Evolutionary conservation across 2,113 vertebrate species (phyloP), one percentile per base, ranked within the genome.

Genomic region (Trematomus loennbergii): DNA sequence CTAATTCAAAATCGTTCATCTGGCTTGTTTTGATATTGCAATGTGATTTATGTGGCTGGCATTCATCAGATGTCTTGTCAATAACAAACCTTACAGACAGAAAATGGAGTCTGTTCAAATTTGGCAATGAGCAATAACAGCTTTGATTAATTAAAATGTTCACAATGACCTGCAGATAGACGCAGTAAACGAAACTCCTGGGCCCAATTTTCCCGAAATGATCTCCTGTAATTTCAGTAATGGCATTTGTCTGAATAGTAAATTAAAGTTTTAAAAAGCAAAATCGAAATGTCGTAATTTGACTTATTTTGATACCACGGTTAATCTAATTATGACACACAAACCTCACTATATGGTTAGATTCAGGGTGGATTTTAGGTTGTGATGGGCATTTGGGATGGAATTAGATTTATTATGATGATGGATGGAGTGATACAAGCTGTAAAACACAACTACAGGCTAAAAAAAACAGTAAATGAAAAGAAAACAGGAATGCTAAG

Each of bases 1-100:
- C 12, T 49, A 18, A 9, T n/a, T 75, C 9, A 22, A 48, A 66
- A 82, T 45, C 1, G 0, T 0, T 65, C 17, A 45, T 75, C 58
- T 74, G 72, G n/a, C 15, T 79, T 64, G 52, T 69, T 64, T 45
- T 74, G 58, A 77, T 67, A 9, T 18, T 45, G 29, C 43, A 17
- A 70, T 67, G 55, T 12, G 54, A 12, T 73, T 52, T 66, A 45
- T 72, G 20, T 53, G 22, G 0, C 48, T 25, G 48, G 12, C 8
- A 62, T 46, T 61, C 17, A 5, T 53, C 33, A 49, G 36, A 40
- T 22, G 49, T 74, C 18, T 48, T 13, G 29, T 29, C 29, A 29
- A 29, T 29, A 29, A 29, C 3, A 29, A 29, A 29, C 29, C 29
- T 29, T 29, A 29, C 29, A 29, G 29, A 29, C 29, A 29, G 25